Conservation (phyloP, 2,797 vertebrate genomes). For the Tolypeutes matacus region DNA sequence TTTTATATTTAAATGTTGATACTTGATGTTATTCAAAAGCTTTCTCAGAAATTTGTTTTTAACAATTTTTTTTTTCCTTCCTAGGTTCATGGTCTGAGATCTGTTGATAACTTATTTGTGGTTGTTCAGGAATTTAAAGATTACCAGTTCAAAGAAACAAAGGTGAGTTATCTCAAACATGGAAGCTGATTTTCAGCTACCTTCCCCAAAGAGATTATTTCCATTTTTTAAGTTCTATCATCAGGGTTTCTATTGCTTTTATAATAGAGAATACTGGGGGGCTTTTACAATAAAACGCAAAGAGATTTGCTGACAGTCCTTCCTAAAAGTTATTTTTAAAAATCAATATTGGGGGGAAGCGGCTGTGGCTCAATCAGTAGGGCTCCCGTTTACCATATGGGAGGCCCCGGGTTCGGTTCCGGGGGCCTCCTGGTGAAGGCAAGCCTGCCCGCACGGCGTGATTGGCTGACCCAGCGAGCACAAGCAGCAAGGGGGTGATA, state of each 20-base stretch:
- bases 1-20: slow-evolving; percentile 47
- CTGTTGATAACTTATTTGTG: slow-evolving; percentile 98
- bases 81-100: slow-evolving; percentile 95
- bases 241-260: slow-evolving; percentile 10
- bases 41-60: slow-evolving; percentile 48
- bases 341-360: background rate
- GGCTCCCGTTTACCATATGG: too few species aligned
- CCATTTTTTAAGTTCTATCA: background rate
- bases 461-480: too few species aligned
- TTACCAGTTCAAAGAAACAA: slow-evolving; percentile 94
- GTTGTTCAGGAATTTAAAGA: slow-evolving; percentile 94
- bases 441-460: too few species aligned
- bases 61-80: background rate
- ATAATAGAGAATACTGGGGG: background rate
- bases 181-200: background rate
- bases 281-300: slow-evolving; percentile 17
- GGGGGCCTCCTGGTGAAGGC: too few species aligned
- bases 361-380: too few species aligned
- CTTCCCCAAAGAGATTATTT: slow-evolving; percentile 46
- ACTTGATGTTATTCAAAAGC: slow-evolving; percentile 36
- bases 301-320: slow-evolving; percentile 32
- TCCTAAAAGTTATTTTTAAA: slow-evolving; percentile 54
- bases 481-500: too few species aligned
- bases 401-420: too few species aligned
- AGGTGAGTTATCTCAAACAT: slow-evolving; percentile 89